Percentiles rank a stretch among this genome's conserved stretches.
Evolutionary conservation across 2,888 invertebrate species (phyloP).

Genomic region (Campoletis raptor): DNA sequence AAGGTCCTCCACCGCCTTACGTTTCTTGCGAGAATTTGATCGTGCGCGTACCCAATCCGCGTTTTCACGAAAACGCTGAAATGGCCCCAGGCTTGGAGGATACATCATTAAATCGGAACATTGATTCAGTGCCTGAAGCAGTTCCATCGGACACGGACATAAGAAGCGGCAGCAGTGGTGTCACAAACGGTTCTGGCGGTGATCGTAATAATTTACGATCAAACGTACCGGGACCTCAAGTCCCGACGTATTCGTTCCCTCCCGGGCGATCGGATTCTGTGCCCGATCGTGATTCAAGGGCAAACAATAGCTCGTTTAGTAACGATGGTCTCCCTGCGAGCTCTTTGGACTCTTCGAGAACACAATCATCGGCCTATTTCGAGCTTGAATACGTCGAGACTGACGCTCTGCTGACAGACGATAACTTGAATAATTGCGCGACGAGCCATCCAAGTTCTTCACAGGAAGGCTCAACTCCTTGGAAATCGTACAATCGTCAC

Average conservation of each 20-base stretch:
- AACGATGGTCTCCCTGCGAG: slow-evolving; percentile 31
- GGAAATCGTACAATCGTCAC: slow-evolving; percentile 60
- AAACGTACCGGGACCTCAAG: slow-evolving; percentile 68
- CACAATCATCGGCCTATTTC: slow-evolving; percentile 52
- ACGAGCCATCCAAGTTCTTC: not conserved
- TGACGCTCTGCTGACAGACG: slow-evolving; percentile 69
- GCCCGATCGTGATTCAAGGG: not conserved
- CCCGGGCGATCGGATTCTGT: not conserved
- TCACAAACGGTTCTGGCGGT: slow-evolving; percentile 29
- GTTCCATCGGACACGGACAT: slow-evolving; percentile 60
- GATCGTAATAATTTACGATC: slow-evolving; percentile 48
- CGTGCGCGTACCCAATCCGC: slow-evolving; percentile 61
- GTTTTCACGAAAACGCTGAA: slow-evolving; percentile 53
- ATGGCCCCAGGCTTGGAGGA: not conserved
- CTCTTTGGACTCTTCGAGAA: slow-evolving; percentile 43
- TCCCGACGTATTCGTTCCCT: slow-evolving; percentile 48
- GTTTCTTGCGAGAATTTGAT: slow-evolving; percentile 76
- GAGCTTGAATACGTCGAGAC: slow-evolving; percentile 73
- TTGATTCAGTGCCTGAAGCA: slow-evolving; percentile 8
- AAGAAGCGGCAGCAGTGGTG: slow-evolving; percentile 33
- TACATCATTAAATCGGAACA: slow-evolving; percentile 36
- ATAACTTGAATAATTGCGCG: slow-evolving; percentile 27
- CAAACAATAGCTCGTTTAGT: not conserved
- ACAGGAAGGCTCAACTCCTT: slow-evolving; percentile 3
- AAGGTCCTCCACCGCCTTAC: slow-evolving; percentile 85